Evolutionary conservation across 2,888 invertebrate genomes (phyloP).

Genomic region (Temnothorax rugatulus): DNA sequence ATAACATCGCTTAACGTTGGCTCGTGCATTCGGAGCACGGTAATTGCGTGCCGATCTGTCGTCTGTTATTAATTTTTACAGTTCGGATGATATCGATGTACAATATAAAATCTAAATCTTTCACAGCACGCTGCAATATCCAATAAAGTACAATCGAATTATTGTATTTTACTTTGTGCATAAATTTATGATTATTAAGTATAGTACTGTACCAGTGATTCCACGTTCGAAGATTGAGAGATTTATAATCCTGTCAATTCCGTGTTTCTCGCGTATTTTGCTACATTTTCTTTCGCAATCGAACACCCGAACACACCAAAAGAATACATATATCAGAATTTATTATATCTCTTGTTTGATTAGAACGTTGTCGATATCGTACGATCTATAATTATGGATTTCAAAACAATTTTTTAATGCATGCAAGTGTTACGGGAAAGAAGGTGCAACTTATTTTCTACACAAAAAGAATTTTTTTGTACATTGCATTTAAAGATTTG

Average conservation of each 20-base stretch:
- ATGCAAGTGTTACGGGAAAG: neutral
- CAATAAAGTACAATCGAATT: neutral
- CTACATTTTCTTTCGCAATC: conserved; percentile 12
- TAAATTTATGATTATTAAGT: neutral
- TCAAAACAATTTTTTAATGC: neutral
- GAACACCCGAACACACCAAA: neutral
- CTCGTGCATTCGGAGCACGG: neutral
- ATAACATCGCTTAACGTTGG: neutral
- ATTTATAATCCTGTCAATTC: neutral
- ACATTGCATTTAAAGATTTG: neutral
- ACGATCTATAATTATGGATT: neutral
- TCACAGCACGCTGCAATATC: neutral
- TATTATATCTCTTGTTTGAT: conserved; percentile 38
- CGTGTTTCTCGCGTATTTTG: conserved; percentile 3
- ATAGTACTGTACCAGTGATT: neutral
- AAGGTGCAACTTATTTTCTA: neutral
- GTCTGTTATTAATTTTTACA: conserved; percentile 18
- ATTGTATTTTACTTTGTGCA: neutral
- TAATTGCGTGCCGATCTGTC: conserved; percentile 10
- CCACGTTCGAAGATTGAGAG: neutral
- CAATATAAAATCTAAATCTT: neutral
- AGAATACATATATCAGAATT: conserved; percentile 5
- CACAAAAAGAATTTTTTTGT: neutral
- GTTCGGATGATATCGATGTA: neutral
- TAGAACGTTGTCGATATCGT: neutral